Percentiles rank a stretch among this genome's conserved stretches.
Conservation (phyloP, 92 coral and sea anemone genomes). For the Parazoanthus atlanticus region DNA sequence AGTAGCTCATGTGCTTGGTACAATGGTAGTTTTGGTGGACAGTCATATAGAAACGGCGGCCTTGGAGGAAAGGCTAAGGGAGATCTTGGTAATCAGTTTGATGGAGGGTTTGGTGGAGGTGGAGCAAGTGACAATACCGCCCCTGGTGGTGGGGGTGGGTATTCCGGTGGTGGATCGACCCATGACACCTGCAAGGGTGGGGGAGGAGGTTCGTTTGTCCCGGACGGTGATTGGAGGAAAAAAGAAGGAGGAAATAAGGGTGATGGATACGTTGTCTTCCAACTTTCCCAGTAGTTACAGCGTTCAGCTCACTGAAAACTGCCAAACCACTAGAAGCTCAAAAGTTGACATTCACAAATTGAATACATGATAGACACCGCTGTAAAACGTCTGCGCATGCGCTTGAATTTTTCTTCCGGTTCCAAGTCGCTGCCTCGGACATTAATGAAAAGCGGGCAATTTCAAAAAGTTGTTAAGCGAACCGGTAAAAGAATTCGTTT, state of each 20-base stretch:
- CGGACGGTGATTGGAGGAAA: background rate
- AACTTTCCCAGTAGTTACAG: background rate
- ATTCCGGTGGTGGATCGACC: slow-evolving; percentile 16
- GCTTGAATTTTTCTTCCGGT: too few relatives aligned
- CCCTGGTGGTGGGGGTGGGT: slow-evolving; percentile 21
- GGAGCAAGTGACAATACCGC: background rate
- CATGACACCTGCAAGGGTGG: background rate
- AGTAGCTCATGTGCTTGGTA: background rate
- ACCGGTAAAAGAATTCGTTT: too few relatives aligned
- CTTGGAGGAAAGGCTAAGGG: background rate
- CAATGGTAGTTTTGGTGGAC: background rate
- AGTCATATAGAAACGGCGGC: background rate
- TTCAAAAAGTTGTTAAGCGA: too few relatives aligned
- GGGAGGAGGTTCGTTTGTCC: slow-evolving; percentile 19
- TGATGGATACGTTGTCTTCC: background rate
- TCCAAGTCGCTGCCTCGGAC: too few relatives aligned
- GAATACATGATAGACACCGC: too few relatives aligned
- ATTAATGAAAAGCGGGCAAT: too few relatives aligned
- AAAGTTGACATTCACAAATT: background rate
- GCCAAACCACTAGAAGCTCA: too few relatives aligned
- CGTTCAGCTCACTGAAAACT: background rate
- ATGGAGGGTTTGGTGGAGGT: slow-evolving; percentile 28
- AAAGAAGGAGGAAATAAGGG: slow-evolving; percentile 7
- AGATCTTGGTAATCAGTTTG: background rate
- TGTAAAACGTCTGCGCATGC: too few relatives aligned